These are phyloP conservation scores for Drosophila chauvacae DNA, from an alignment of 1,140 invertebrate genomes.

Conservation along the genomic window DNA sequence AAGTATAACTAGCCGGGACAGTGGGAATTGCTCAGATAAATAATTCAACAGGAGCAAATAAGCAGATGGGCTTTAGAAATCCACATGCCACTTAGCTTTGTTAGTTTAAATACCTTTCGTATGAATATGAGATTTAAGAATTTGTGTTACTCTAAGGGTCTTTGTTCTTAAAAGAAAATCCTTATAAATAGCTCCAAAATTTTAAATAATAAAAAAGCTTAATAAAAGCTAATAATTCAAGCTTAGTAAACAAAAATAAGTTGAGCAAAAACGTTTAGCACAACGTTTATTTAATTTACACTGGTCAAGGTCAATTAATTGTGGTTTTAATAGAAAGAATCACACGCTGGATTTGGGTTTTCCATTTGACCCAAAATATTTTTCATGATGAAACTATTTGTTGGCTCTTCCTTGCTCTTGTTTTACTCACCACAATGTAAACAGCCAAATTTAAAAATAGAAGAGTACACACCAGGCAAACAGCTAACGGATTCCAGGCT, in stretches of 20 bases:
- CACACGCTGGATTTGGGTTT: no score
- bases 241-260: no score
- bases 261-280: no score
- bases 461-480: slow-evolving; percentile 26
- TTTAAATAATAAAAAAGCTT: no score
- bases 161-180: neutral
- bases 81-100: neutral
- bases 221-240: no score
- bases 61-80: neutral
- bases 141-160: no score
- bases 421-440: slow-evolving; percentile 36
- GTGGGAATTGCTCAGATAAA: neutral
- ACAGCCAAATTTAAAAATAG: slow-evolving; percentile 47
- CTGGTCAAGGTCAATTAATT: neutral
- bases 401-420: slow-evolving; percentile 2
- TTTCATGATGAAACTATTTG: neutral
- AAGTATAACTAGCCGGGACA: neutral
- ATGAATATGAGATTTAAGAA: no score
- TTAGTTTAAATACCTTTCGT: no score
- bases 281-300: no score
- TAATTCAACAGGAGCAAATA: slow-evolving; percentile 4
- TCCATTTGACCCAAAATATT: neutral
- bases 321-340: neutral
- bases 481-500: slow-evolving; percentile 27
- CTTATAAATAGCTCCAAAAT: neutral